Conservation (phyloP, 1,140 invertebrate genomes). For the Dufourea novaeangliae region DNA sequence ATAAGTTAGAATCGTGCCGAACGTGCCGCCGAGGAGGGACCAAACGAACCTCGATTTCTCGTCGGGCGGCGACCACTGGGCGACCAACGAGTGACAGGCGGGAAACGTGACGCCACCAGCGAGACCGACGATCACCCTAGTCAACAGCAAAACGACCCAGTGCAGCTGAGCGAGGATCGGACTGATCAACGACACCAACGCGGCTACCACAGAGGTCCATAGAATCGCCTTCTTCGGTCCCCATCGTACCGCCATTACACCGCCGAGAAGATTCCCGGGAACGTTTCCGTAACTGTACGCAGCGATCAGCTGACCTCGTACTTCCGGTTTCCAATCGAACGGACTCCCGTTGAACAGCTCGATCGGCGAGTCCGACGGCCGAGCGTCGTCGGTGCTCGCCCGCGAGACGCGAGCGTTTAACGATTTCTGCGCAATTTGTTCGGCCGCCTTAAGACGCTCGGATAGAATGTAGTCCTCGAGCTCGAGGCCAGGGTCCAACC, state of each 20-base stretch:
- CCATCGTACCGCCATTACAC: conserved; percentile 84
- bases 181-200: conserved; percentile 85
- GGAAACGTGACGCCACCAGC: conserved; percentile 86
- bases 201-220: conserved; percentile 83
- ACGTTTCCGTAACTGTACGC: conserved; percentile 83
- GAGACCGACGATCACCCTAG: conserved; percentile 68
- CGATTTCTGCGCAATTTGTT: not conserved
- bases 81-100: conserved; percentile 85
- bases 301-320: conserved; percentile 85
- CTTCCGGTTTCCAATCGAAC: conserved; percentile 82
- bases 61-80: conserved; percentile 86
- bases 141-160: conserved; percentile 58
- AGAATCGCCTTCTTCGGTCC: conserved; percentile 87
- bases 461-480: conserved; percentile 39
- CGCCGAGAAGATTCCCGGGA: conserved; percentile 82
- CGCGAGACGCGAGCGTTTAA: not conserved
- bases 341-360: conserved; percentile 53
- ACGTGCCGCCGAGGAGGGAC: conserved; percentile 86
- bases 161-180: conserved; percentile 82
- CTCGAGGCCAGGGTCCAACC: conserved; percentile 26
- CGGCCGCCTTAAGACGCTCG: not conserved
- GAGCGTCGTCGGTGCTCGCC: not conserved
- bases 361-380: not conserved
- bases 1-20: conserved; percentile 89
- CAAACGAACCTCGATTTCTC: conserved; percentile 88